These are phyloP conservation scores for Epicampocera succincta DNA, from an alignment of 2,888 invertebrate genomes.

Conservation along the genomic window DNA sequence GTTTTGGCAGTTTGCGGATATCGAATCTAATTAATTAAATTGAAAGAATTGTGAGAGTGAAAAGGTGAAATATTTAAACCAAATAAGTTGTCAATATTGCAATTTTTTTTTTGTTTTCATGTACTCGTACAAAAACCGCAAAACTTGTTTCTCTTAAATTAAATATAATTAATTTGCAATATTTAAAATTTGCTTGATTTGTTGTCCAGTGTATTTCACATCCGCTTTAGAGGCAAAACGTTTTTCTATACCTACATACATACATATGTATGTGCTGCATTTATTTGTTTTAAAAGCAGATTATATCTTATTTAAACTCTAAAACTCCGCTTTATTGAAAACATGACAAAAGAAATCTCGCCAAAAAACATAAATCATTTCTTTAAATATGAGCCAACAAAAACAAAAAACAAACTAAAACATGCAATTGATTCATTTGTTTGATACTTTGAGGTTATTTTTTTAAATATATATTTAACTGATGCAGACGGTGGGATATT, in stretches of 20 bases:
- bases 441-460: conserved; percentile 23
- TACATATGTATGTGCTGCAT: not conserved
- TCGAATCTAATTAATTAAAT: no score
- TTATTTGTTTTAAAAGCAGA: conserved; percentile 31
- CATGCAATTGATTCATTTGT: conserved; percentile 63
- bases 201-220: conserved; percentile 34
- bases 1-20: no score
- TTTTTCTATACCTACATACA: conserved; percentile 1
- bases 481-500: conserved; percentile 49
- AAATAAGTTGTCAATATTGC: no score
- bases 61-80: no score
- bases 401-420: conserved; percentile 8
- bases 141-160: no score
- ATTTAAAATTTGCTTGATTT: not conserved
- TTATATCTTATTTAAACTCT: conserved; percentile 33
- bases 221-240: conserved; percentile 24
- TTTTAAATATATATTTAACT: conserved; percentile 27
- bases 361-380: conserved; percentile 67
- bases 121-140: no score
- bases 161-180: no score
- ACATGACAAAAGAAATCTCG: conserved; percentile 37
- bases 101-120: no score
- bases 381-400: conserved; percentile 45
- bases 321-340: conserved; percentile 41
- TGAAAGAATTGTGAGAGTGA: no score